Evolutionary conservation across 2,888 invertebrate genomes (phyloP), one percentile per base, ranked within the genome.

Genomic region (Troides aeacus): DNA sequence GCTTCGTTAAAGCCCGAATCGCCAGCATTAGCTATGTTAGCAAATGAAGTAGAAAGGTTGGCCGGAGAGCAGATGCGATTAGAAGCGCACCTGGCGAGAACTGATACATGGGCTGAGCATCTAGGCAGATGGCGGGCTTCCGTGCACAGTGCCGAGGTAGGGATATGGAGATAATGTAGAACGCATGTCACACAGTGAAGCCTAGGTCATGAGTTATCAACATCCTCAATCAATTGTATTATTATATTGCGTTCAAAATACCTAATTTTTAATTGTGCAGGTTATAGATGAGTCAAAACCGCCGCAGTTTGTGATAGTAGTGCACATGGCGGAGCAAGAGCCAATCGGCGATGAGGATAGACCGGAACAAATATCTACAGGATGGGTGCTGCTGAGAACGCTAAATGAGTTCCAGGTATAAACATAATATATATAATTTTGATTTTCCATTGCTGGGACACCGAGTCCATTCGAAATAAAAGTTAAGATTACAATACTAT

Each of bases 101-200:
- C 98, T 0, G 97, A 97, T 88, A 95, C 96, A 64, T 98, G 98
- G 98, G 96, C 97, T 0, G 97, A 97, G 76, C 97, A 98, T 84
- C 91, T 98, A 75, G 97, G 98, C 30, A 94, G 94, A 74, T 98
- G 98, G 98, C 94, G 96, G 71, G 97, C 97, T 8, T 95, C 95
- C 59, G 96, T 98, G 36, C 96, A 97, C 83, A 96, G 95, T 80
- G 96, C 96, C 10, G 97, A 97, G 92, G 96, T 96, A 92, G 53
- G 53, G 8, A 18, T 50, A 18, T 18, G 8, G 42, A 46, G 15
- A 46, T 46, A 46, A 12, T 46, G 12, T 15, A 15, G 46, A 46
- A 15, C 10, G 46, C 46, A 46, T 12, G 15, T 46, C 46, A 12
- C 15, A 12, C 12, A 2, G 46, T 12, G 30, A 30, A 30, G 30